Evolutionary conservation across 2,888 invertebrate genomes (phyloP), one percentile per base, ranked within the genome.

Genomic region (Drosophila rubida): DNA sequence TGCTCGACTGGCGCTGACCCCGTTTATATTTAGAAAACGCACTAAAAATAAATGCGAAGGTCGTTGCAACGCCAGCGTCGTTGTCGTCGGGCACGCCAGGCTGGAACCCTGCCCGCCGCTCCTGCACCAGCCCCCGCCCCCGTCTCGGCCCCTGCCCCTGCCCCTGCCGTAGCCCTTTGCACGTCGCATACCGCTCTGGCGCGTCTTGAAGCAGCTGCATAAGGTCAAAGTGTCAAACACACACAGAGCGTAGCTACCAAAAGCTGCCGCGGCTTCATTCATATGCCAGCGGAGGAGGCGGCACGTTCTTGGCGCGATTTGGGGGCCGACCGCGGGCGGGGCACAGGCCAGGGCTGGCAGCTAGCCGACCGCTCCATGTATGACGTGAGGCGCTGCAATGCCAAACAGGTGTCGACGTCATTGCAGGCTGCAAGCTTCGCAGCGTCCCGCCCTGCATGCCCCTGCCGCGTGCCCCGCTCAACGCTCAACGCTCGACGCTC

Each of bases 31-130:
- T 80, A 80, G 78, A 74, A 70, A 59, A 58, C 50, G 68, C 69
- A 78, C 88, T 87, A 83, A 89, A 89, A 89, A 90, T 90, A 89
- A 75, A 80, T 75, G 75, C 78, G 88, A 89, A 89, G 89, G 89
- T 83, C 88, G 69, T 54, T 67, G 60, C 55, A 35, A 35, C 9
- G 35, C 5, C 7, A 11, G 44, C 30, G 30, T 30, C 27, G 27
- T 27, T 2, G 27, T 11, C 30, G 78, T 53, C 63, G 62, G 75
- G 61, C 57, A 46, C 75, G 63, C 55, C 53, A 55, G 27, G 50
- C 72, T 57, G 55, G 30, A 58, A 9, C 19, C 30, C 5, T 32
- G 30, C 30, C 30, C 11, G 6, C 9, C 5, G 8, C n/a, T 30
- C 13, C 27, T 3, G 14, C 1, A 16, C 14, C 16, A 16, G 19